phyloP scores from a whole-genome alignment of 2,888 invertebrate species.

The Hylaea fasciaria region DNA sequence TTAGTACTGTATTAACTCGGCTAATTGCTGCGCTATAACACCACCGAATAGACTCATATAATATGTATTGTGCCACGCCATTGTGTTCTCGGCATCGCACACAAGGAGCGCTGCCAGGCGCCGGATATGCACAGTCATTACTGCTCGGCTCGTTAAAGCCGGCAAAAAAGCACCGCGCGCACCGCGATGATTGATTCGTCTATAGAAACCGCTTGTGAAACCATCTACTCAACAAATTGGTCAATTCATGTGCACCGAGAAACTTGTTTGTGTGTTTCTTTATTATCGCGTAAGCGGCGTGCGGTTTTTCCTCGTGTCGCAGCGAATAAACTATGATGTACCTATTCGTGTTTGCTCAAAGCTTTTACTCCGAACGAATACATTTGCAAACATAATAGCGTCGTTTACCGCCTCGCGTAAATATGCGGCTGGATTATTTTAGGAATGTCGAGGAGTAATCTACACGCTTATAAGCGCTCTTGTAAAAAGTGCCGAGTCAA shows the following conservation, averaged over 20 bases:
- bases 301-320: conserved; percentile 57
- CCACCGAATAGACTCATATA: conserved; percentile 58
- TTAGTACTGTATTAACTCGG: conserved; percentile 64
- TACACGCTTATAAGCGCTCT: conserved; percentile 77
- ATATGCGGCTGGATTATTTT: conserved; percentile 46
- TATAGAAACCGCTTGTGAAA: conserved; percentile 66
- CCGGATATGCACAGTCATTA: conserved; percentile 71
- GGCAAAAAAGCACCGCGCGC: conserved; percentile 67
- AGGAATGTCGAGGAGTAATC: conserved; percentile 55
- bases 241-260: conserved; percentile 67
- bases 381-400: conserved; percentile 48
- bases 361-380: conserved; percentile 52
- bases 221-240: conserved; percentile 72
- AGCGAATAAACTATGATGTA: conserved; percentile 53
- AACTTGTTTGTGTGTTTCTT: conserved; percentile 67
- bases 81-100: conserved; percentile 60
- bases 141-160: conserved; percentile 62
- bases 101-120: conserved; percentile 53
- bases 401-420: conserved; percentile 44
- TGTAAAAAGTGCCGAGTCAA: conserved; percentile 83
- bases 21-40: conserved; percentile 68
- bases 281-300: conserved; percentile 60
- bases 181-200: conserved; percentile 73
- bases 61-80: conserved; percentile 53
- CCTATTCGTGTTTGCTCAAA: conserved; percentile 49